Conservation (phyloP, 1,140 invertebrate genomes). For the Kradibia gibbosae region DNA sequence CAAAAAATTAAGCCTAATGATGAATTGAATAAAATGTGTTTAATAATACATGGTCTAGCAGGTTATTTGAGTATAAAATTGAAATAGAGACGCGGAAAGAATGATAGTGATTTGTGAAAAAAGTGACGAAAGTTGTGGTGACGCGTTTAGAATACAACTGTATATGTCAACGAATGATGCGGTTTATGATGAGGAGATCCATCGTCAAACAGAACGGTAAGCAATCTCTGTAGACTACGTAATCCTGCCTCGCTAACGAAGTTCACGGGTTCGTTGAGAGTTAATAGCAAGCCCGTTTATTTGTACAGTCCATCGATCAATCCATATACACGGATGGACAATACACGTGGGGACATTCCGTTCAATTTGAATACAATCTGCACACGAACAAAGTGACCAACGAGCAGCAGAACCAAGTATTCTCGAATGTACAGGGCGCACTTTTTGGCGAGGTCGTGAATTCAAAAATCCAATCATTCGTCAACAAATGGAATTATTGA, state of each 20-base stretch:
- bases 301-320: conserved; percentile 24
- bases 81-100: neutral
- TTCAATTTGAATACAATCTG: neutral
- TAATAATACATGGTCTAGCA: too few species aligned
- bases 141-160: neutral
- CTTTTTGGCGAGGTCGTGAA: neutral
- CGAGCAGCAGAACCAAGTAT: neutral
- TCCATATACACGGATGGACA: neutral
- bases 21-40: too few species aligned
- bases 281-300: conserved; percentile 21
- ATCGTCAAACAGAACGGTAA: conserved; percentile 9
- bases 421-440: neutral
- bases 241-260: conserved; percentile 15
- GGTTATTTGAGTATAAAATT: too few species aligned
- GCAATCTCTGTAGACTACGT: conserved; percentile 13
- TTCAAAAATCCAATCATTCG: too few species aligned
- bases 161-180: neutral
- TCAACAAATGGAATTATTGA: too few species aligned
- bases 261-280: neutral
- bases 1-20: too few species aligned
- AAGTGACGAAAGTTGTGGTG: neutral
- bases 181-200: neutral
- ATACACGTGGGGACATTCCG: neutral
- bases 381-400: neutral
- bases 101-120: neutral